phyloP scores from a whole-genome alignment of 1,140 invertebrate genomes.

The Hetaerina americana region DNA sequence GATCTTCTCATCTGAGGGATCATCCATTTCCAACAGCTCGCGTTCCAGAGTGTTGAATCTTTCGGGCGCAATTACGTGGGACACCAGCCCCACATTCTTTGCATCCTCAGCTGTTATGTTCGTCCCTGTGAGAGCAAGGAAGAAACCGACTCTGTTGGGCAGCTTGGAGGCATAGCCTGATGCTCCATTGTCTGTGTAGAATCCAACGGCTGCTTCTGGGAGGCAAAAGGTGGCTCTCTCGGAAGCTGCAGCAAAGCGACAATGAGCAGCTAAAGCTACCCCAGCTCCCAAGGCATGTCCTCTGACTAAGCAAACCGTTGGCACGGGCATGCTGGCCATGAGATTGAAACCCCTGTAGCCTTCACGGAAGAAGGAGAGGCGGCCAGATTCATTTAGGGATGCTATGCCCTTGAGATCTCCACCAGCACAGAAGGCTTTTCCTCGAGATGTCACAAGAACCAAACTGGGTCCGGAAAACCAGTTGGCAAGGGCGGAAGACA shows the following conservation, averaged over 20 bases:
- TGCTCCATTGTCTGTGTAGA: conserved; percentile 1
- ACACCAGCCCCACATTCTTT: not conserved
- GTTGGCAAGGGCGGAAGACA: not conserved
- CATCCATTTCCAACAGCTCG: conserved; percentile 2
- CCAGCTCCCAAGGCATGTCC: conserved; percentile 1
- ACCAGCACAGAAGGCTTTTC: not conserved
- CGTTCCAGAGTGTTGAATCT: not conserved
- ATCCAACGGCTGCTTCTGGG: not conserved
- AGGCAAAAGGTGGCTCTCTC: not conserved
- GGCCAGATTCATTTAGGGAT: not conserved
- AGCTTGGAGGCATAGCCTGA: not conserved
- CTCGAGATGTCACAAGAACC: not conserved
- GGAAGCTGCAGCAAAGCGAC: not conserved
- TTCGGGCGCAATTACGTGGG: not conserved
- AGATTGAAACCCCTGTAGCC: conserved; percentile 4
- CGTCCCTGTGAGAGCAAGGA: not conserved
- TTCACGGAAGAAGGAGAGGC: not conserved
- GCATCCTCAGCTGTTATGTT: conserved; percentile 1
- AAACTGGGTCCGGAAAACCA: not conserved
- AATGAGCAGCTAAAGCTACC: not conserved
- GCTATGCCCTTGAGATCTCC: conserved; percentile 1
- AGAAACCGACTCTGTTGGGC: not conserved
- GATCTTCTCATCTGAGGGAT: not conserved
- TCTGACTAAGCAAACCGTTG: not conserved
- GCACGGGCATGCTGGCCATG: not conserved